These are phyloP conservation scores for Acanthoscelides obtectus DNA, from an alignment of 2,888 invertebrate species.

Conservation along the genomic window DNA sequence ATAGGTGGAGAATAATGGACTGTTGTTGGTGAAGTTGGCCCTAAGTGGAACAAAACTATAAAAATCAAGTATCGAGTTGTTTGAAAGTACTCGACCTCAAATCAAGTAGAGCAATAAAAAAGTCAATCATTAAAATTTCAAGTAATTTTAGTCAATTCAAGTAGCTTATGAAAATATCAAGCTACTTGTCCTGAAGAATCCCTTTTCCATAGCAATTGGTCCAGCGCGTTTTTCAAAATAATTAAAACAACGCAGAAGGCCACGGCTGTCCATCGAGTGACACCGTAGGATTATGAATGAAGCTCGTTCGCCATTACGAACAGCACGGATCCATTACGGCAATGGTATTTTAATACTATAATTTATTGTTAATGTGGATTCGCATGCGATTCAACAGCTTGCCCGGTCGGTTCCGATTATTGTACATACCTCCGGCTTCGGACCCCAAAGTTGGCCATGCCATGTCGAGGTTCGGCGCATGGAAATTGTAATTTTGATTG, in stretches of 20 bases:
- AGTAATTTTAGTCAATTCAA: too few relatives aligned
- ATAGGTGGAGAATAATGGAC: too few relatives aligned
- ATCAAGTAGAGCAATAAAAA: too few relatives aligned
- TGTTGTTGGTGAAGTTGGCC: too few relatives aligned
- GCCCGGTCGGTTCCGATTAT: neutral
- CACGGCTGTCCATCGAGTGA: neutral
- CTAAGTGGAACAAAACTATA: too few relatives aligned
- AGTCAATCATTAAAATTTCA: too few relatives aligned
- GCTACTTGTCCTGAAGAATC: too few relatives aligned
- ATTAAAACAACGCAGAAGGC: neutral
- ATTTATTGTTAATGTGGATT: slow-evolving; percentile 45
- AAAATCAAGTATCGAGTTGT: too few relatives aligned
- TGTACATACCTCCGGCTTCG: neutral
- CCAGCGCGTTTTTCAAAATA: neutral
- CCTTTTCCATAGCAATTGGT: too few relatives aligned
- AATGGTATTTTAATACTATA: slow-evolving; percentile 45
- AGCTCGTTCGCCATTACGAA: slow-evolving; percentile 31
- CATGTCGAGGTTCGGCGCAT: neutral
- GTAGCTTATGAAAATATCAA: too few relatives aligned
- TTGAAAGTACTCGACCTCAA: too few relatives aligned
- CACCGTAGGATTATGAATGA: neutral
- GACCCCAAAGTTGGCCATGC: neutral
- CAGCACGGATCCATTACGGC: slow-evolving; percentile 43
- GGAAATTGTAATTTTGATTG: neutral
- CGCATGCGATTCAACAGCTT: slow-evolving; percentile 35